These are phyloP conservation scores for Luffia ferchaultella DNA, from an alignment of 2,888 invertebrate species.

Conservation along the genomic window DNA sequence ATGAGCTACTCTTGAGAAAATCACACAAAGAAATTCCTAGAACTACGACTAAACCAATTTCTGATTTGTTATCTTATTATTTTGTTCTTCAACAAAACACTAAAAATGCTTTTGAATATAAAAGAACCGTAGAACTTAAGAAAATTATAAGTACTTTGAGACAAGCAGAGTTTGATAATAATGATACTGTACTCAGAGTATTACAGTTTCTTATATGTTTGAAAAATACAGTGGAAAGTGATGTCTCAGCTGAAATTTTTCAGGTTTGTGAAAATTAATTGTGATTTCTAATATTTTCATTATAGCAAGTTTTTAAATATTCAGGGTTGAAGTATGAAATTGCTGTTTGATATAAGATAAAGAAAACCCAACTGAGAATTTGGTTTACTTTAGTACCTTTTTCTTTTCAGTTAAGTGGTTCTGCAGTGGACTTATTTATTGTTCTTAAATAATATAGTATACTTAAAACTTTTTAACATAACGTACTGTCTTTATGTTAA, in stretches of 20 bases:
- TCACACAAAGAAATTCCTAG: constrained; percentile 26
- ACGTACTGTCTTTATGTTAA: too few species aligned
- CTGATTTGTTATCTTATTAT: constrained; percentile 41
- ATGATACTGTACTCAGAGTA: constrained; percentile 30
- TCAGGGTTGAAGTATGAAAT: too few species aligned
- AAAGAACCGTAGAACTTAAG: constrained; percentile 36
- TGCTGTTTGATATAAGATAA: too few species aligned
- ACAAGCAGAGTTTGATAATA: constrained; percentile 30
- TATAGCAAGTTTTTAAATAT: background rate
- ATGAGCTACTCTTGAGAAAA: constrained; percentile 50
- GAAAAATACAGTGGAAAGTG: constrained; percentile 33
- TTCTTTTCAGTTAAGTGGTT: too few species aligned
- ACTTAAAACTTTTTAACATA: too few species aligned
- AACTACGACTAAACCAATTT: constrained; percentile 32
- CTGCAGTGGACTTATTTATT: too few species aligned
- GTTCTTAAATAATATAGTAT: too few species aligned
- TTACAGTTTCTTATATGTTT: constrained; percentile 37
- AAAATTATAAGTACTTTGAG: constrained; percentile 32
- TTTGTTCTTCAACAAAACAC: constrained; percentile 34
- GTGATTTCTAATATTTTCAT: background rate
- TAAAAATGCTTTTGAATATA: constrained; percentile 46
- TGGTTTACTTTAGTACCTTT: too few species aligned
- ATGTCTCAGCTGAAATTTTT: constrained; percentile 37
- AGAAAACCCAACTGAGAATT: too few species aligned
- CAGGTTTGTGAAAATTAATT: too few species aligned